Evolutionary conservation across 2,113 vertebrate species (phyloP).

Genomic region (Oncorhynchus kisutch): DNA sequence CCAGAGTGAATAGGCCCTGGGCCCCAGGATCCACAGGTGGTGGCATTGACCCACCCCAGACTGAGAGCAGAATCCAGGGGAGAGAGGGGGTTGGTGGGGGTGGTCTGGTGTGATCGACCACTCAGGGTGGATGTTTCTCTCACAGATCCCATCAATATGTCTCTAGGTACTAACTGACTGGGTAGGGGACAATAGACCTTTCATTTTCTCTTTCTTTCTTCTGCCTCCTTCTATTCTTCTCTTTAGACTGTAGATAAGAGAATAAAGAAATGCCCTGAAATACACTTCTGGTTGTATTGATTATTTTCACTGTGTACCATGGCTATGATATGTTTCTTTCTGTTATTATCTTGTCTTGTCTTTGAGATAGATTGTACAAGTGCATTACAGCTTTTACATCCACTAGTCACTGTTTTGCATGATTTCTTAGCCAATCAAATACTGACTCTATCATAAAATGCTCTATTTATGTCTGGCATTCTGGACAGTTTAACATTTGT

Average conservation of each 20-base stretch:
- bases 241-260: not conserved
- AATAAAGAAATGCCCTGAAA: not conserved
- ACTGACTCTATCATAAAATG: not conserved
- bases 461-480: not conserved
- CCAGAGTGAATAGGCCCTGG: not conserved
- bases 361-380: not conserved
- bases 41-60: conserved; percentile 40
- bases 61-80: conserved; percentile 11
- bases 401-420: not conserved
- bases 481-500: not conserved
- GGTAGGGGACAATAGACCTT: conserved; percentile 9
- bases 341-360: not conserved
- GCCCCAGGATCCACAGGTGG: not conserved
- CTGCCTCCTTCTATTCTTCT: not conserved
- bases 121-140: not conserved
- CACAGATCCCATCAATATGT: not conserved
- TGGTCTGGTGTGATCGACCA: not conserved
- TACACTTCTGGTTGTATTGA: not conserved
- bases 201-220: not conserved
- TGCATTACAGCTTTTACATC: not conserved
- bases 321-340: not conserved
- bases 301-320: not conserved
- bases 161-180: conserved; percentile 1
- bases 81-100: conserved; percentile 12
- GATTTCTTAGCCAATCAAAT: not conserved